Base-by-base conservation (phyloP, 2,888 invertebrate genomes). In the Troilus luridus region DNA sequence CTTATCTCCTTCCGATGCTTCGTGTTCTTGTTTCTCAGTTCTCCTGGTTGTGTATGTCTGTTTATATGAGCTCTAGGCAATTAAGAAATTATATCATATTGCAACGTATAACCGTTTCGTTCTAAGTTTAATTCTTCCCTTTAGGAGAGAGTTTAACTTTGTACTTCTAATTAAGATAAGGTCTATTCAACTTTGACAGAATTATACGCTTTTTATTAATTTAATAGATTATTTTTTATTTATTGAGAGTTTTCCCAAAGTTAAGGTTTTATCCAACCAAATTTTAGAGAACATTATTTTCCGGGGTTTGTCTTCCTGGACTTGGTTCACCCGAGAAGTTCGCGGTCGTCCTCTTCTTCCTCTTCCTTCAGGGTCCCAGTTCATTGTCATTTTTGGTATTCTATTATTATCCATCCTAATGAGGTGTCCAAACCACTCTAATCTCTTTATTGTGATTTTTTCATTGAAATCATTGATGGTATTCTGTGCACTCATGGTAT, bases 41-140 rank as follows among this genome's bases (percentile, higher is more conserved):
- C 24, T 12, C 3, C 9, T 64, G 64, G 9, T n/a, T 24, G 64
- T 67, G 67, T 14, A 41, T 41, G 41, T 41, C 1, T 41, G 41
- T 41, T 1, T 41, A n/a, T 41, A 41, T 41, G 41, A 5, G 12
- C 5, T 27, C 67, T 27, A 12, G 24, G 24, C 24, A 67, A 67
- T 67, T 67, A 67, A 67, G 67, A 67, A 67, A 67, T 27, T 67
- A 67, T 67, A 67, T 67, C 67, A 67, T 27, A 67, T 67, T 12
- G 67, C 67, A 14, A 27, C 24, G 6, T 67, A 67, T 27, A 14
- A 67, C 67, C 12, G 67, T 67, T 67, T 27, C 67, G 67, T 67
- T 64, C n/a, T n/a, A 7, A 7, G 64, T 64, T 67, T 67, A 67
- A 27, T 27, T 24, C 24, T 24, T 14, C 67, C 24, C 14, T 27